These are phyloP conservation scores for Noctua comes DNA, from an alignment of 2,888 invertebrate genomes.

Conservation along the genomic window DNA sequence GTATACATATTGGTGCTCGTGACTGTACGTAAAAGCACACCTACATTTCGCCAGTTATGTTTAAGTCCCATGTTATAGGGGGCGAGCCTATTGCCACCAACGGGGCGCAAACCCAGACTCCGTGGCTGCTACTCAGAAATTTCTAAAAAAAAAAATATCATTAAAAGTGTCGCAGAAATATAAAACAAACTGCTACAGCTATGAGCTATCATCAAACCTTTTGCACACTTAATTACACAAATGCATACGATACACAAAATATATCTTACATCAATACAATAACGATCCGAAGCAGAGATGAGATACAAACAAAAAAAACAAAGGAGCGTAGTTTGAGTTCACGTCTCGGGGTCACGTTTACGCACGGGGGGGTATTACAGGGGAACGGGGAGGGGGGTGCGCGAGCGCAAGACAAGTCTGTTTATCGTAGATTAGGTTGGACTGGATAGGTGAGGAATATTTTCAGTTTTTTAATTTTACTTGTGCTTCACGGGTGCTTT, in stretches of 20 bases:
- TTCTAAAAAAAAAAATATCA: no score
- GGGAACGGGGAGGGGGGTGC: constrained; percentile 66
- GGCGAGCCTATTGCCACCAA: no score
- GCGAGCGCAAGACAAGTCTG: constrained; percentile 80
- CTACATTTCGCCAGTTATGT: no score
- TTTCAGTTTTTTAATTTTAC: neutral
- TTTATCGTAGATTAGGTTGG: constrained; percentile 63
- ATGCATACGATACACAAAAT: neutral
- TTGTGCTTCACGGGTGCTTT: neutral
- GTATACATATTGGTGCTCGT: no score
- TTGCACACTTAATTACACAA: neutral
- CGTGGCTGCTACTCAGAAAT: no score
- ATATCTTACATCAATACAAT: constrained; percentile 49
- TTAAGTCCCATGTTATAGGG: no score
- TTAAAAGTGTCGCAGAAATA: neutral
- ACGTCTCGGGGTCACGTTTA: constrained; percentile 87
- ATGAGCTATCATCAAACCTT: neutral
- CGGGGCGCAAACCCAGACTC: no score
- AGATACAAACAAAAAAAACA: constrained; percentile 73
- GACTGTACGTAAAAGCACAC: no score
- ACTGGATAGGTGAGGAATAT: constrained; percentile 58
- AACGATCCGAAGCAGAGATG: constrained; percentile 65
- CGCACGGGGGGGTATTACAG: constrained; percentile 86
- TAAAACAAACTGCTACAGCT: neutral
- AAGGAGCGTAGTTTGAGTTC: constrained; percentile 80